Evolutionary conservation across 2,888 invertebrate genomes (phyloP).

Genomic region (Andrena fulva): DNA sequence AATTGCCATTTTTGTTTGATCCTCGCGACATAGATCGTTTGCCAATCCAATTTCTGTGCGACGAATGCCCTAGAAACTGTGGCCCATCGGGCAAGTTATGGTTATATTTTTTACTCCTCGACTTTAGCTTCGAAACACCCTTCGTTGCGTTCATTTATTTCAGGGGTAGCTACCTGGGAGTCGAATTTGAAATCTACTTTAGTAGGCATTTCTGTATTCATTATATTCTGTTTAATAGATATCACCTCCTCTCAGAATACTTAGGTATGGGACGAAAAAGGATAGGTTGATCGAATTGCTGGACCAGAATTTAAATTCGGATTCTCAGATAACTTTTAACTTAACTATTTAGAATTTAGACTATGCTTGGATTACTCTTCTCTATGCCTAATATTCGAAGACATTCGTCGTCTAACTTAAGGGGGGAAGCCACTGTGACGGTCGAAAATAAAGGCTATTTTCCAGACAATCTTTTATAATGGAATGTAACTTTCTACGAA

Average conservation of each 20-base stretch:
- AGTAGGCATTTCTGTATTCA: background rate
- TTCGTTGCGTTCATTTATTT: background rate
- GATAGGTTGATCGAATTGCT: background rate
- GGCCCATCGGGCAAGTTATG: background rate
- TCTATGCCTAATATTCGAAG: too few relatives aligned
- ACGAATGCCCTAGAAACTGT: background rate
- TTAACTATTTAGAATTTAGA: too few relatives aligned
- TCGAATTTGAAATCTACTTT: background rate
- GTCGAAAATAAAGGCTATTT: too few relatives aligned
- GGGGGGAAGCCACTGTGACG: too few relatives aligned
- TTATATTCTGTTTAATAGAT: background rate
- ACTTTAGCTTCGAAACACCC: background rate
- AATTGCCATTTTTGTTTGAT: background rate
- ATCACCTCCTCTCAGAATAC: background rate
- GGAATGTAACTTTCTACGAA: too few relatives aligned
- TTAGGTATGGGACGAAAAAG: background rate
- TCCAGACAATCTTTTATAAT: too few relatives aligned
- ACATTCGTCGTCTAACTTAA: too few relatives aligned
- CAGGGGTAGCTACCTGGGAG: too few relatives aligned
- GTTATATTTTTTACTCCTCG: background rate
- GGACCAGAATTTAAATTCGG: too few relatives aligned
- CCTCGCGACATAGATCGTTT: background rate
- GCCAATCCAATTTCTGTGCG: background rate
- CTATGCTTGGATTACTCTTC: too few relatives aligned
- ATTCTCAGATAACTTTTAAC: too few relatives aligned